A percentile compares a stretch with the other conserved stretches of the same genome.
Evolutionary conservation across 2,888 invertebrate species (phyloP).

Genomic region (Cheilosia impressa): DNA sequence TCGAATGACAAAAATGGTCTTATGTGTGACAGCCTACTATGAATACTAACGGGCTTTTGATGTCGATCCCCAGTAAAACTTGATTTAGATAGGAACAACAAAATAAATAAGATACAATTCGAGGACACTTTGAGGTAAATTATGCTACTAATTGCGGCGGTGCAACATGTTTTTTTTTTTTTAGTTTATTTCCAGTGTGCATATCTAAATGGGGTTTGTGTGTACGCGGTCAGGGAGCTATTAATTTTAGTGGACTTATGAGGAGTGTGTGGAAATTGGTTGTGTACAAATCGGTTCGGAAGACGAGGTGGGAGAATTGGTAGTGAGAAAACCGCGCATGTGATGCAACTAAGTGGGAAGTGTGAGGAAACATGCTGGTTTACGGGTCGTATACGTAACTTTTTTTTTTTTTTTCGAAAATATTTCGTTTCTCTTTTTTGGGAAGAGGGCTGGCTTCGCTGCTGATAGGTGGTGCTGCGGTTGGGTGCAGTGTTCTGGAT

Average conservation of each 20-base stretch:
- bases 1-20: conserved; percentile 61
- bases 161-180: conserved; percentile 40
- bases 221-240: conserved; percentile 1
- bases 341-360: neutral
- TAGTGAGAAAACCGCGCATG: neutral
- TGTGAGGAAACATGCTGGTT: neutral
- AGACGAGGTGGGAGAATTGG: neutral
- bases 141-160: conserved; percentile 56
- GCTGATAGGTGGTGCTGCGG: no score
- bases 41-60: conserved; percentile 66
- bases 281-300: neutral
- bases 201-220: conserved; percentile 33
- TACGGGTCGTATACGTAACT: conserved; percentile 31
- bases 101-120: conserved; percentile 17
- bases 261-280: neutral
- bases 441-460: no score
- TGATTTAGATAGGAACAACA: conserved; percentile 4
- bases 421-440: neutral
- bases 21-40: conserved; percentile 45
- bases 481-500: no score
- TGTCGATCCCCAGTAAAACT: conserved; percentile 41
- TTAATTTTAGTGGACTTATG: conserved; percentile 43
- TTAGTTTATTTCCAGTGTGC: conserved; percentile 30
- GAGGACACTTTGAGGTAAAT: conserved; percentile 60
- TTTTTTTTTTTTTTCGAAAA: neutral